phyloP scores from a whole-genome alignment of 2,113 vertebrate species.

The Lonchura striata region DNA sequence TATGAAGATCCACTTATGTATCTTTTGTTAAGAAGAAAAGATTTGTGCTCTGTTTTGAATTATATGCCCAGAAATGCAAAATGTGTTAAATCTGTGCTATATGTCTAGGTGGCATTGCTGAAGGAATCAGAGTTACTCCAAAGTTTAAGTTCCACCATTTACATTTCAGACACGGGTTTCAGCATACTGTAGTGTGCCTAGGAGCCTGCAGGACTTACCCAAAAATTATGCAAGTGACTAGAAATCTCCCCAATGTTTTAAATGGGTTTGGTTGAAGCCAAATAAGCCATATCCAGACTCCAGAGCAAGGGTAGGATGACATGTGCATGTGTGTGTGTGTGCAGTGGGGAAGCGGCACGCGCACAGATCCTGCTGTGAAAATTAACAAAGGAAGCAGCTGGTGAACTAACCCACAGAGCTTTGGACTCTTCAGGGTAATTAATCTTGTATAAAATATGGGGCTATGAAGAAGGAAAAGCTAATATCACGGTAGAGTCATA shows the following conservation, averaged over 20 bases:
- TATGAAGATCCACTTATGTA: background rate
- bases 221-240: background rate
- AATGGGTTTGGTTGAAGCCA: background rate
- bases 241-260: background rate
- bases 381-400: background rate
- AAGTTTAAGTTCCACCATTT: background rate
- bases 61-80: background rate
- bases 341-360: background rate
- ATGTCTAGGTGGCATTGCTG: background rate
- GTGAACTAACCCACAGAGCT: background rate
- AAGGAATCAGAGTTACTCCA: background rate
- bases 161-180: background rate
- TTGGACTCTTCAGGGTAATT: background rate
- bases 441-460: background rate
- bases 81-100: background rate
- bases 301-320: fast-evolving
- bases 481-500: background rate
- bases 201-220: background rate
- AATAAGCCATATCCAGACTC: background rate
- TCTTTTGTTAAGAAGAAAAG: background rate
- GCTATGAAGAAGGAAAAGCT: fast-evolving
- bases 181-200: background rate
- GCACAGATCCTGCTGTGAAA: background rate
- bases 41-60: background rate
- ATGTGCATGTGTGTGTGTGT: too few species aligned